phyloP scores from a whole-genome alignment of 2,113 vertebrate genomes.

The Polypterus bichir region DNA sequence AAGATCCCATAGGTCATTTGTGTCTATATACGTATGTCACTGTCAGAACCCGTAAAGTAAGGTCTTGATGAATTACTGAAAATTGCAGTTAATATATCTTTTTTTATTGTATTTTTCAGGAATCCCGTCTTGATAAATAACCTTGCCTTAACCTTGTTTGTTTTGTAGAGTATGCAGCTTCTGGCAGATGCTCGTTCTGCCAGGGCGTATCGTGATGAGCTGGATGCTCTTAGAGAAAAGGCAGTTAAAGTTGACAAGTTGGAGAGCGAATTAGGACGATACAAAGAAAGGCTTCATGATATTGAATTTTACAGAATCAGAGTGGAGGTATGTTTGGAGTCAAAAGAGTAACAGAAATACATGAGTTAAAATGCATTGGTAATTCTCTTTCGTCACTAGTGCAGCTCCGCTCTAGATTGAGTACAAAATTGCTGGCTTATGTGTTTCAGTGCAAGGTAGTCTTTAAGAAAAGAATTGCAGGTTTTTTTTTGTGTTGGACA shows the following conservation, averaged over 20 bases:
- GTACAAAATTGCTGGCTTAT: no score
- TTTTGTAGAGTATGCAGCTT: slow-evolving; percentile 77
- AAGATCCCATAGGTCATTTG: no score
- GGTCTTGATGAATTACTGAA: neutral
- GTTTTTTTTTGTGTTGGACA: no score
- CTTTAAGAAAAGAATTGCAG: no score
- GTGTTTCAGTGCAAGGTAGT: no score
- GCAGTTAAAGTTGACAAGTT: slow-evolving; percentile 89
- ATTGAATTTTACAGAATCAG: slow-evolving; percentile 96
- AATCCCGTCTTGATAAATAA: no score
- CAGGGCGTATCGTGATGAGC: slow-evolving; percentile 85
- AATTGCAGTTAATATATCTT: slow-evolving; percentile 1
- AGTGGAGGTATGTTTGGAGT: slow-evolving; percentile 64
- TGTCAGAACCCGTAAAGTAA: neutral
- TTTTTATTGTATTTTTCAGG: neutral
- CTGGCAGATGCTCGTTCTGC: slow-evolving; percentile 83
- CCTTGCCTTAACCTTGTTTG: neutral
- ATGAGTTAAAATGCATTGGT: no score
- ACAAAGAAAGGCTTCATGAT: slow-evolving; percentile 86
- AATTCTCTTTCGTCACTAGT: no score
- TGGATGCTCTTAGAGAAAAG: slow-evolving; percentile 86
- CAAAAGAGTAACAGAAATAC: neutral
- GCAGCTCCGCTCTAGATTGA: no score
- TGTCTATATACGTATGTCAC: neutral
- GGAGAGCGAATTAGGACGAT: slow-evolving; percentile 86